Base-by-base conservation (phyloP, 1,140 invertebrate genomes). In the Drosophila nannoptera region DNA sequence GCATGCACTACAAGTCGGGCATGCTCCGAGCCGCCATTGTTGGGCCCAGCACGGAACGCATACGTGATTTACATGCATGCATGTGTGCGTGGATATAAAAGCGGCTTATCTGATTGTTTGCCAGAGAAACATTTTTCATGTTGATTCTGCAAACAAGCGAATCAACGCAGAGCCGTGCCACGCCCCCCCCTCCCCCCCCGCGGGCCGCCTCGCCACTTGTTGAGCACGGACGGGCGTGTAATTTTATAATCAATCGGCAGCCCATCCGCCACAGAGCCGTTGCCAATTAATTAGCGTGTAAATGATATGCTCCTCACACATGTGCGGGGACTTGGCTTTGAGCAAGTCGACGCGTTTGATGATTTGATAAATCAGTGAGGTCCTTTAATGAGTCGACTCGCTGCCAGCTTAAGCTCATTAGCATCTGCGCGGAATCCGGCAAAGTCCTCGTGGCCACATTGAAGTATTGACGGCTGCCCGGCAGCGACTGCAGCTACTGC, bases 91-190 rank as follows among this genome's bases (percentile, higher is more conserved):
- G 14, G 7, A 12, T 59, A 33, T 48, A 73, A 69, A 84, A 76
- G 70, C 58, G 52, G 80, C 81, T 83, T 83, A 83, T 80, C 81
- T 71, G 76, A 67, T 70, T 83, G 81, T 83, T 83, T 83, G 76
- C 80, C 61, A 43, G 42, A 69, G 76, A 61, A 70, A 67, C 68
- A 62, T 78, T 84, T 74, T 84, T 49, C 58, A 60, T 83, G 80
- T 83, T 83, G 73, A 55, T 73, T 71, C 63, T 70, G 66, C 67
- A 62, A 80, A 84, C 80, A 83, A 69, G 61, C 36, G 69, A n/a
- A 14, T 31, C 45, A 36, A 45, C 14, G 49, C 55, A 68, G 68
- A 77, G 71, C 56, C 74, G 53, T 22, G 45, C 40, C 31, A 42
- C 60, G 32, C 16, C 32, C 9, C 16, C 31, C 32, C 61, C 52